Percentiles rank a stretch among this genome's conserved stretches.
These are phyloP conservation scores for Pontoporia blainvillei DNA, from an alignment of 2,113 vertebrate genomes.

Conservation along the genomic window DNA sequence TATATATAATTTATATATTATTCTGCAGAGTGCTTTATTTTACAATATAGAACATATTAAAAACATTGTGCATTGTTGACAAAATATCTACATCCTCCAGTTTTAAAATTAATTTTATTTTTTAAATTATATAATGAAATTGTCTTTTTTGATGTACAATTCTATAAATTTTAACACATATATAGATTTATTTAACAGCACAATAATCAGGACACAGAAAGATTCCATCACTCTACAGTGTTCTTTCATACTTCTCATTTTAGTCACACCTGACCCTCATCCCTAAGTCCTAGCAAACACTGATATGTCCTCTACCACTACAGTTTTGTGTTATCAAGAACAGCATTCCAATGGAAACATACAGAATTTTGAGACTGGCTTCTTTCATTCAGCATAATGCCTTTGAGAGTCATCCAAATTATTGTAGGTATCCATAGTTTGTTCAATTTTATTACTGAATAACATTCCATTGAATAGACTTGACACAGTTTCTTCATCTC, in stretches of 20 bases:
- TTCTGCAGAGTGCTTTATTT: background rate
- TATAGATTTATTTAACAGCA: background rate
- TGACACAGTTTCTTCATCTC: background rate
- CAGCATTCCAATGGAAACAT: background rate
- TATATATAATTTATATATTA: background rate
- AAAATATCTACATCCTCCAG: background rate
- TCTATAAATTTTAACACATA: background rate
- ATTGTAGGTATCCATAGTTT: background rate
- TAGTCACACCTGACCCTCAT: background rate
- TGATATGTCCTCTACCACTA: background rate
- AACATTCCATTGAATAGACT: background rate
- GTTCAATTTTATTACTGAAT: background rate
- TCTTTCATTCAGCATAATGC: background rate
- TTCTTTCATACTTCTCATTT: background rate
- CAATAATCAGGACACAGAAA: background rate
- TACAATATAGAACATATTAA: background rate
- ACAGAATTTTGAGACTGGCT: background rate
- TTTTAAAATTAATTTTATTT: background rate
- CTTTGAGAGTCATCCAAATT: background rate
- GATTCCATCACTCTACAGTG: background rate
- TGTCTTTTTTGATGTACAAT: background rate
- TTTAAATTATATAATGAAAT: background rate
- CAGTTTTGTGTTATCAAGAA: background rate
- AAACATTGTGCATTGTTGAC: background rate
- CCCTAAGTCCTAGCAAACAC: background rate